Conservation (phyloP, 2,113 vertebrate genomes). For the Triplophysa tibetana region DNA sequence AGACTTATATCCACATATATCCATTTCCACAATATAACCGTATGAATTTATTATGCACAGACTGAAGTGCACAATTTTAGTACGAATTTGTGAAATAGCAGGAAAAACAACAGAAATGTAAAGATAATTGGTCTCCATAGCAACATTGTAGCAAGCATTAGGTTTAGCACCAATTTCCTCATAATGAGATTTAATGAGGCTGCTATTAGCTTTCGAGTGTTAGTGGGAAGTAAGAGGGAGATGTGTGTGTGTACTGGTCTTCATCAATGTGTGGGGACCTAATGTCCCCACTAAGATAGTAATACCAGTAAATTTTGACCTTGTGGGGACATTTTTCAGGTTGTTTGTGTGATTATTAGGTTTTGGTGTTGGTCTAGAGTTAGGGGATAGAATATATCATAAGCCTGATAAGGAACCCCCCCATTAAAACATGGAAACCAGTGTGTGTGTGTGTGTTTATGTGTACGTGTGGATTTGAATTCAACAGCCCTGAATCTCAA, state of each 20-base stretch:
- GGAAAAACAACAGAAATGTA: slow-evolving; percentile 35
- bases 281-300: too few relatives aligned
- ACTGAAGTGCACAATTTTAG: neutral
- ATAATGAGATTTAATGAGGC: slow-evolving; percentile 69
- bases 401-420: too few relatives aligned
- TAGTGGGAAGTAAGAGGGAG: neutral
- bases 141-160: slow-evolving; percentile 42
- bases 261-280: too few relatives aligned
- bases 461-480: neutral
- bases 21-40: neutral
- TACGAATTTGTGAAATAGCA: slow-evolving; percentile 13
- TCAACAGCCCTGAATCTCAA: neutral
- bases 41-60: neutral
- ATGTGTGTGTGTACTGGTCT: neutral
- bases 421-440: too few relatives aligned
- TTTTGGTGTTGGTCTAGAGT: too few relatives aligned
- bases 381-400: too few relatives aligned
- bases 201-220: slow-evolving; percentile 64
- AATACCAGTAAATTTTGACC: too few relatives aligned
- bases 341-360: too few relatives aligned
- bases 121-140: slow-evolving; percentile 53
- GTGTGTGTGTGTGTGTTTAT: neutral
- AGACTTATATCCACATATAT: neutral
- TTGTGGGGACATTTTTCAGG: too few relatives aligned
- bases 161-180: slow-evolving; percentile 58